Evolutionary conservation across 2,113 vertebrate genomes (phyloP).

Genomic region (Heptranchias perlo): DNA sequence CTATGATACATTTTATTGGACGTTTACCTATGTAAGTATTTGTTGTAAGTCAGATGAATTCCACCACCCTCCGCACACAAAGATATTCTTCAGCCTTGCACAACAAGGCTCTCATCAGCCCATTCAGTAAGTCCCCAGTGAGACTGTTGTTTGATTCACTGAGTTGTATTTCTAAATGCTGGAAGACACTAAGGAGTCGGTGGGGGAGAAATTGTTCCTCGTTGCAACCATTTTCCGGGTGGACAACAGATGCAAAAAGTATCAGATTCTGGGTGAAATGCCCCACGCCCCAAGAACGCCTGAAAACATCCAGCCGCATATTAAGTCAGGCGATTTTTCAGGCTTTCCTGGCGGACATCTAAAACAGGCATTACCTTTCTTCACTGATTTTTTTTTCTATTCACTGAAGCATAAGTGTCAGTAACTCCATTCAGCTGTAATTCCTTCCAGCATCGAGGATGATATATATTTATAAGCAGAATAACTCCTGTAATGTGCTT

Average conservation of each 20-base stretch:
- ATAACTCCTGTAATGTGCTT: conserved; percentile 22
- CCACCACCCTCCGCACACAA: too few species aligned
- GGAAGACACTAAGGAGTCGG: too few species aligned
- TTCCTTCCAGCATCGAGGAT: not conserved
- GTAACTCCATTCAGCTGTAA: not conserved
- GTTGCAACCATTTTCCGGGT: not conserved
- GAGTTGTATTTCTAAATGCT: too few species aligned
- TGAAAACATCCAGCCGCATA: not conserved
- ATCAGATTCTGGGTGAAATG: not conserved
- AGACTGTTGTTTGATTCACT: too few species aligned
- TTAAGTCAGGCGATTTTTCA: not conserved
- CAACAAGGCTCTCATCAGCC: too few species aligned
- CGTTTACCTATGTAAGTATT: too few species aligned
- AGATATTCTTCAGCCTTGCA: too few species aligned
- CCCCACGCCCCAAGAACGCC: not conserved
- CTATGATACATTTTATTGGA: too few species aligned
- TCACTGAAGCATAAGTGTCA: not conserved
- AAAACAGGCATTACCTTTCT: not conserved
- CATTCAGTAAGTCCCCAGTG: too few species aligned
- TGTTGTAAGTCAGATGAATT: too few species aligned
- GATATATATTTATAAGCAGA: conserved; percentile 8
- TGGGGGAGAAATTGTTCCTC: not conserved
- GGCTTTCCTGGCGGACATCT: not conserved
- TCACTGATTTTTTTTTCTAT: not conserved
- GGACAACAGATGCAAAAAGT: not conserved